A percentile compares a stretch with the other conserved stretches of the same genome.
Conservation (phyloP, 2,797 vertebrate species). For the Amazonetta brasiliensis region DNA sequence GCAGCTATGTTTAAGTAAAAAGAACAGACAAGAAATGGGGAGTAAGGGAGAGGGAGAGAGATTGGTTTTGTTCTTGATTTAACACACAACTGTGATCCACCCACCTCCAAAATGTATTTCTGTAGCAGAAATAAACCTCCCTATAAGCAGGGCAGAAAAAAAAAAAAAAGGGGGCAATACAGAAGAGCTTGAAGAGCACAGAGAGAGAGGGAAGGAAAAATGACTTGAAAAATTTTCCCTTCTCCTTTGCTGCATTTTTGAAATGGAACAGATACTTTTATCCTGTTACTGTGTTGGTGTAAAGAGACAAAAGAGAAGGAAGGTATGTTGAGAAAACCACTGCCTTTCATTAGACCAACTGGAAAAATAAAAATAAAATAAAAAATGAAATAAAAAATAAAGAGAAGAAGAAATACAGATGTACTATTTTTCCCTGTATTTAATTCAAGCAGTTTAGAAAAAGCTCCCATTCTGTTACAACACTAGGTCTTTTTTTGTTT, state of each 20-base stretch:
- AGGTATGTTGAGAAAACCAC: neutral
- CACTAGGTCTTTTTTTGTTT: neutral
- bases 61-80: conserved; percentile 53
- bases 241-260: neutral
- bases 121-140: conserved; percentile 2
- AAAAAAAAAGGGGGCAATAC: neutral
- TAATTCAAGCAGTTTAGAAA: neutral
- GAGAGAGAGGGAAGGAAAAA: neutral
- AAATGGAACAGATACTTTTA: neutral
- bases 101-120: neutral
- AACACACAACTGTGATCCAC: conserved; percentile 9
- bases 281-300: neutral
- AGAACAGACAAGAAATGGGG: conserved; percentile 1
- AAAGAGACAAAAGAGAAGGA: neutral
- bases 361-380: neutral
- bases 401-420: neutral
- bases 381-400: neutral
- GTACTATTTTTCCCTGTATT: neutral
- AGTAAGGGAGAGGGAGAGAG: neutral
- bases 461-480: neutral
- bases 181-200: neutral
- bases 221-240: neutral
- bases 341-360: neutral
- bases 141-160: neutral
- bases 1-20: conserved; percentile 54